Conservation (phyloP, 2,888 invertebrate genomes). For the Drosophila atripex region DNA sequence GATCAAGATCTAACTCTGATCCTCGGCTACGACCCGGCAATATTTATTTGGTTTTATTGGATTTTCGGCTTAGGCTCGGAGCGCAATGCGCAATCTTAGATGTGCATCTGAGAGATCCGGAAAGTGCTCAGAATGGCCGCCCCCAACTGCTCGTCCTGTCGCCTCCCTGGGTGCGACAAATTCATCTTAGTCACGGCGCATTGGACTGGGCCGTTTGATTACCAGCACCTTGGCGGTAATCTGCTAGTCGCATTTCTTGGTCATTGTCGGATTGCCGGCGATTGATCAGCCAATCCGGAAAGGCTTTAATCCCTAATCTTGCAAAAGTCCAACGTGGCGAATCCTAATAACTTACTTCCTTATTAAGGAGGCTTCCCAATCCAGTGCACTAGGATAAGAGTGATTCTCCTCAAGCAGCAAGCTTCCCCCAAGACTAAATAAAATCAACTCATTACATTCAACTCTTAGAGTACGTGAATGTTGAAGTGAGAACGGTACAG, state of each 20-base stretch:
- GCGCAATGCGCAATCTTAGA: conserved; percentile 64
- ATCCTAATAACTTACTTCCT: conserved; percentile 34
- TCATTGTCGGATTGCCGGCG: conserved; percentile 41
- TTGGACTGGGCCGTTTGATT: conserved; percentile 50
- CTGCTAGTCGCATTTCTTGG: conserved; percentile 21
- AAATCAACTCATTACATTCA: too few species aligned
- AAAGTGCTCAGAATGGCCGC: conserved; percentile 6
- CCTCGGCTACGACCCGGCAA: conserved; percentile 77
- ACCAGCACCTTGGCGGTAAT: conserved; percentile 40
- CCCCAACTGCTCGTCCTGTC: conserved; percentile 27
- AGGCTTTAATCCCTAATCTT: conserved; percentile 5
- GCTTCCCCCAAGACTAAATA: too few species aligned
- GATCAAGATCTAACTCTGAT: conserved; percentile 59
- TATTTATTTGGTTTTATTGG: conserved; percentile 82
- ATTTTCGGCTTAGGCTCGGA: conserved; percentile 73
- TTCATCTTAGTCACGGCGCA: conserved; percentile 68
- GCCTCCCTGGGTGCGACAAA: conserved; percentile 61
- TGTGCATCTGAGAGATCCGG: conserved; percentile 30
- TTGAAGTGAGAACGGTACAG: neutral
- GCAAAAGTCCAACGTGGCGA: conserved; percentile 34
- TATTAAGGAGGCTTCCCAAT: neutral
- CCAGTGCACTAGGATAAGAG: neutral
- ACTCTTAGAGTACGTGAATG: neutral
- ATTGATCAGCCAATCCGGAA: conserved; percentile 47
- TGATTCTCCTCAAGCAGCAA: too few species aligned